Conservation (phyloP, 2,888 invertebrate genomes). For the Celastrina argiolus region DNA sequence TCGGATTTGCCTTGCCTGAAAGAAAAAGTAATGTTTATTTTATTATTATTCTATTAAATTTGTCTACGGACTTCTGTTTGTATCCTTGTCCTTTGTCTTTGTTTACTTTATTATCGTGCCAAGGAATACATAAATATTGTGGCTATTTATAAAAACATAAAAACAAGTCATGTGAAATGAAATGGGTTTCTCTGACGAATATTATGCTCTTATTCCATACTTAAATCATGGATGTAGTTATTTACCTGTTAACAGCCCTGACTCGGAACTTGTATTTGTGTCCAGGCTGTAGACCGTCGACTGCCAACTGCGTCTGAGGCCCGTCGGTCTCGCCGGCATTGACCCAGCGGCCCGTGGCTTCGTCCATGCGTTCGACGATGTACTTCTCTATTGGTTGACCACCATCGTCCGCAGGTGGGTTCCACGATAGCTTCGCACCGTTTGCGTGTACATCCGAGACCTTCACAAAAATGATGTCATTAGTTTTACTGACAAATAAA, state of each 20-base stretch:
- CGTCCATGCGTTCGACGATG: conserved; percentile 96
- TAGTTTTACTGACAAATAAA: neutral
- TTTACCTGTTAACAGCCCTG: conserved; percentile 91
- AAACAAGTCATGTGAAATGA: no score
- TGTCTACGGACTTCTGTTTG: no score
- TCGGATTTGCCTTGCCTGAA: conserved; percentile 93
- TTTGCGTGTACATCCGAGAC: conserved; percentile 91
- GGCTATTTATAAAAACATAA: no score
- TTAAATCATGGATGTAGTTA: no score
- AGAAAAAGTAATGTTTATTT: conserved; percentile 5
- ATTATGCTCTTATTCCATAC: no score
- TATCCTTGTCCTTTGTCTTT: no score
- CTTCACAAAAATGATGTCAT: conserved; percentile 37
- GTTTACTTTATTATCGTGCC: no score
- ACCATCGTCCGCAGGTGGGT: conserved; percentile 95
- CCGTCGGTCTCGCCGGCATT: conserved; percentile 95
- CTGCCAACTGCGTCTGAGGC: conserved; percentile 84
- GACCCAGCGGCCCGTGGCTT: conserved; percentile 94
- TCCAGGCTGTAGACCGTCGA: conserved; percentile 93
- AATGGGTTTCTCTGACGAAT: no score
- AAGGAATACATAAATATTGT: no score
- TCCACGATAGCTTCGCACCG: conserved; percentile 94
- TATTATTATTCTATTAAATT: no score
- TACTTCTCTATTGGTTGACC: conserved; percentile 96
- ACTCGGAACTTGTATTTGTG: conserved; percentile 99